A percentile compares a stretch with the other conserved stretches of the same genome.
Evolutionary conservation across 2,113 vertebrate species (phyloP).

Genomic region (Bubalus kerabau): DNA sequence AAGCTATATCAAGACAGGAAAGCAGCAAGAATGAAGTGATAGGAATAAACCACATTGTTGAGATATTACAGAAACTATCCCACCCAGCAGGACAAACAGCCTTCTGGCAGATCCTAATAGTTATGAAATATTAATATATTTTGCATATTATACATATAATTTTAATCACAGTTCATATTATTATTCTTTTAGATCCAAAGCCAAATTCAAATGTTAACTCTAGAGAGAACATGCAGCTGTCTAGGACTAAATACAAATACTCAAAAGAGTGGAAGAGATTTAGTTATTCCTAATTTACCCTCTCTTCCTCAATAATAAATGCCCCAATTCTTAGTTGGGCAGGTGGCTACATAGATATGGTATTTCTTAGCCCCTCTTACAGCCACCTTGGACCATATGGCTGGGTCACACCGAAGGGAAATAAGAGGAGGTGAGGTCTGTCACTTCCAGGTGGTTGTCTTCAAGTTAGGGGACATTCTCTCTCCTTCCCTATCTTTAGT

Average conservation of each 20-base stretch:
- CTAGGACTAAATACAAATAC: neutral
- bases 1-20: neutral
- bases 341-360: no score
- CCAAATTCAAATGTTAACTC: neutral
- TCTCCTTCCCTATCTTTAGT: neutral
- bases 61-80: neutral
- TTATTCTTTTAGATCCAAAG: neutral
- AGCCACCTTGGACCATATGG: neutral
- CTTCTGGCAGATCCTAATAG: neutral
- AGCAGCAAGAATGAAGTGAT: neutral
- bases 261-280: neutral
- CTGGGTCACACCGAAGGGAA: neutral
- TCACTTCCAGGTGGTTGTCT: no score
- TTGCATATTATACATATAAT: neutral
- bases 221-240: neutral
- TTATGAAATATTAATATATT: neutral
- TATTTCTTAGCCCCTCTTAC: neutral
- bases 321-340: neutral
- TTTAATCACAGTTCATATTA: neutral
- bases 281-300: neutral
- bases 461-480: neutral
- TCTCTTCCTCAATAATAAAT: neutral
- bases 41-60: neutral
- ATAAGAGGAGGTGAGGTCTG: neutral
- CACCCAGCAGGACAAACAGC: neutral